These are phyloP conservation scores for Fregata magnificens DNA, from an alignment of 2,113 vertebrate species.

Conservation along the genomic window DNA sequence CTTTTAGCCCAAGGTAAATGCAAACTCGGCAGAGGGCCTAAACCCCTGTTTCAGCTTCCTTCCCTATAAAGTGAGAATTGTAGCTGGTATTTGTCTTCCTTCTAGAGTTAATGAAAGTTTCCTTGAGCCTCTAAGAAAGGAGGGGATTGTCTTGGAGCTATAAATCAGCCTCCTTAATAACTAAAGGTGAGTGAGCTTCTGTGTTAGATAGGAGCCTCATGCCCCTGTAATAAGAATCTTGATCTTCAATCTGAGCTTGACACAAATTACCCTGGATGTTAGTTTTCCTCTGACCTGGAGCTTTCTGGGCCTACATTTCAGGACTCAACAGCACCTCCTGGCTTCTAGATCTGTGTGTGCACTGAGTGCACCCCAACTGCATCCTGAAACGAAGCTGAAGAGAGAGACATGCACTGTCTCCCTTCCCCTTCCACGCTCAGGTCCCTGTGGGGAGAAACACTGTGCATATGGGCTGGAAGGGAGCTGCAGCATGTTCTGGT, in stretches of 20 bases:
- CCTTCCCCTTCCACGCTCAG: not conserved
- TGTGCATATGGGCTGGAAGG: accelerated
- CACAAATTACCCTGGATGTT: not conserved
- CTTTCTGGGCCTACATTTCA: not conserved
- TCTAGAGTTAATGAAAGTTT: not conserved
- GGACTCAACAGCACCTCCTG: not conserved
- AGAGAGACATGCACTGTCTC: not conserved
- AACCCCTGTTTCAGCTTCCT: not conserved
- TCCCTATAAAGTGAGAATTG: not conserved
- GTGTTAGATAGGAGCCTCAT: not conserved
- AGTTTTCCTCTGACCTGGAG: not conserved
- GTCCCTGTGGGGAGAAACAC: not conserved
- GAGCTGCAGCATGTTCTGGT: not conserved
- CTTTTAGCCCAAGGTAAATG: not conserved
- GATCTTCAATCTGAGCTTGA: not conserved
- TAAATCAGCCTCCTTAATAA: not conserved
- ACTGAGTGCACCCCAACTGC: not conserved
- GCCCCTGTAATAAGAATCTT: not conserved
- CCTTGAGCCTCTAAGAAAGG: not conserved
- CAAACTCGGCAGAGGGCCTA: not conserved
- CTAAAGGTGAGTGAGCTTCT: not conserved
- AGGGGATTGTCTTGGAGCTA: not conserved
- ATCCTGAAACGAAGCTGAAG: not conserved
- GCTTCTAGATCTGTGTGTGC: not conserved
- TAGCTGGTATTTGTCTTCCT: not conserved